Percentiles rank a stretch among this genome's conserved stretches.
phyloP scores from a whole-genome alignment of 2,797 vertebrate species.

The Pelodytes ibericus region DNA sequence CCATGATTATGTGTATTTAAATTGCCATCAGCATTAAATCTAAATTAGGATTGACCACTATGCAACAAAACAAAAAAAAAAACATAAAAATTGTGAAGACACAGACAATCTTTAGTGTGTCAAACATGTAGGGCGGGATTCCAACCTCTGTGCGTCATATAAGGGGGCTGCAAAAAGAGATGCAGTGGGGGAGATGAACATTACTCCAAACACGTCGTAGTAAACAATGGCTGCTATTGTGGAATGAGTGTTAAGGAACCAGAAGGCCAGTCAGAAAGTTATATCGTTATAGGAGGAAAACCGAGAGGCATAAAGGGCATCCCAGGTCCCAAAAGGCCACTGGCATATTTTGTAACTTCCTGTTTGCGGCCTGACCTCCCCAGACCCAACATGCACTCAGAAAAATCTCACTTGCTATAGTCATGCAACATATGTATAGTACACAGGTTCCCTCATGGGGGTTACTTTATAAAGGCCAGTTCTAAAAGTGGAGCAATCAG shows the following conservation, averaged over 20 bases:
- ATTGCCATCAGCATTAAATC: too few relatives aligned
- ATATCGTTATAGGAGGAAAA: constrained; percentile 17
- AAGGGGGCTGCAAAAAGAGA: constrained; percentile 7
- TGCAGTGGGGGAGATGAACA: neutral
- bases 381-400: neutral
- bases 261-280: constrained; percentile 13
- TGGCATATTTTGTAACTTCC: constrained; percentile 34
- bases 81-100: neutral
- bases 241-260: constrained; percentile 16
- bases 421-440: too few relatives aligned
- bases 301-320: constrained; percentile 38
- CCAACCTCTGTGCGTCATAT: constrained; percentile 28
- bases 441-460: too few relatives aligned
- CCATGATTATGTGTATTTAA: neutral
- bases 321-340: constrained; percentile 13
- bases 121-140: constrained; percentile 22
- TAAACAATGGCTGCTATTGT: constrained; percentile 51
- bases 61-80: neutral
- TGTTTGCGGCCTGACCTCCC: constrained; percentile 8
- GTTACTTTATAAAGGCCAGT: too few relatives aligned
- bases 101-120: neutral
- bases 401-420: too few relatives aligned
- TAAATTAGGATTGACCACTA: too few relatives aligned
- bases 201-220: constrained; percentile 6
- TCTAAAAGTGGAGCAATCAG: too few relatives aligned